Evolutionary conservation across 2,113 vertebrate species (phyloP), one percentile per base, ranked within the genome.

Genomic region (Pluvianellus socialis): DNA sequence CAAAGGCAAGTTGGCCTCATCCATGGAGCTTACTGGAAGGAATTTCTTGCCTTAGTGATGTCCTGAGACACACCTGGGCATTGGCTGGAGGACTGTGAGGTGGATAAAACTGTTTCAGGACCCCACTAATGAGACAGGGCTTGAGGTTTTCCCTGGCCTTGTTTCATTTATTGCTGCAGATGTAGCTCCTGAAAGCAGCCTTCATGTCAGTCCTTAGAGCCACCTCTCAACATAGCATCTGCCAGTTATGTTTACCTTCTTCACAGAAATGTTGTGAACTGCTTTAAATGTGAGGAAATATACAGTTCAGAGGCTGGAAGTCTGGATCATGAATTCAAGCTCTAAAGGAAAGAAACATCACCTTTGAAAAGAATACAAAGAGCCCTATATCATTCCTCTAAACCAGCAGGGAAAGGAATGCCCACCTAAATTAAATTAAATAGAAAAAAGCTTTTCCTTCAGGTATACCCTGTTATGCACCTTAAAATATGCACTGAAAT

Each of bases 401-500:
- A 95, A 94, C 24, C 42, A 81, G 22, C 4, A 38, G 62, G 82
- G 89, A 63, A 82, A 95, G 23, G 16, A 65, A 45, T 6, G 5
- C 24, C 87, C 62, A 88, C 81, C 67, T 72, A 79, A 79, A 96
- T 96, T 83, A 62, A 95, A 93, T 90, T 92, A 59, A 94, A 91
- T n/a, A 86, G 81, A 90, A 90, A 92, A 93, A 93, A 92, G 3
- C 4, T 49, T 93, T 96, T 82, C 38, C 23, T 83, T 84, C 33
- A 94, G 30, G 28, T 96, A 62, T 86, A 66, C 26, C 65, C 62
- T 68, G 30, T 95, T 95, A 44, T 18, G 55, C 33, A 90, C 28
- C 65, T 96, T 91, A 93, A 96, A 97, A 94, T 92, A 73, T 75
- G 30, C 79, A 92, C 88, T 96, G 88, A 95, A 74, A 87, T 84